These are phyloP conservation scores for Zaprionus obscuricornis DNA, from an alignment of 2,888 invertebrate species.

Conservation along the genomic window DNA sequence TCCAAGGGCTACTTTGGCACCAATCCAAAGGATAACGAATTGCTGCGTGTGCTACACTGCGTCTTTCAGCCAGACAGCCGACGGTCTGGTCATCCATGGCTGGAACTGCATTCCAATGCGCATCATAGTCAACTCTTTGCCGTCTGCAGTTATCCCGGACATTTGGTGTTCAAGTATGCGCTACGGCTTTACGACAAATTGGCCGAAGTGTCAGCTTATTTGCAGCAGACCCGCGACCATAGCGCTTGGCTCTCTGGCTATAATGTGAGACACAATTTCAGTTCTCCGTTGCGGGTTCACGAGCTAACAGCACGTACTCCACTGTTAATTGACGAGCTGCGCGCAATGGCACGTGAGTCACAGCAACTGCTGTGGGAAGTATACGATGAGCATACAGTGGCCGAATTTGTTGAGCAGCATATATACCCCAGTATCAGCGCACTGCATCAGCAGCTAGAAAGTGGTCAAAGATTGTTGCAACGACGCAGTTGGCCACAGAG, in stretches of 20 bases:
- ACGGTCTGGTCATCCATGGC: conserved; percentile 84
- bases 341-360: conserved; percentile 85
- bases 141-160: conserved; percentile 88
- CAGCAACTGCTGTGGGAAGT: conserved; percentile 85
- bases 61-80: conserved; percentile 83
- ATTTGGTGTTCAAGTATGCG: conserved; percentile 84
- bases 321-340: conserved; percentile 85
- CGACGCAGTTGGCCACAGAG: conserved; percentile 86
- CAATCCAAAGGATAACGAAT: conserved; percentile 83
- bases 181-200: conserved; percentile 82
- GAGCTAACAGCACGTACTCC: conserved; percentile 86
- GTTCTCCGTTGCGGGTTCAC: conserved; percentile 87
- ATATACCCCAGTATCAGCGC: conserved; percentile 85
- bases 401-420: conserved; percentile 88
- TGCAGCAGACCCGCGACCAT: conserved; percentile 78
- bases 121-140: conserved; percentile 86
- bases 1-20: conserved; percentile 86
- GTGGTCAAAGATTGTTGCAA: conserved; percentile 84
- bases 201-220: conserved; percentile 81
- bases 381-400: conserved; percentile 85
- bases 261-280: conserved; percentile 88
- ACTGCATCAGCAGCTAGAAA: conserved; percentile 85
- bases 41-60: conserved; percentile 85
- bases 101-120: conserved; percentile 86
- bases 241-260: conserved; percentile 89